Evolutionary conservation across 2,888 invertebrate species (phyloP).

Genomic region (Hyposoter didymator): DNA sequence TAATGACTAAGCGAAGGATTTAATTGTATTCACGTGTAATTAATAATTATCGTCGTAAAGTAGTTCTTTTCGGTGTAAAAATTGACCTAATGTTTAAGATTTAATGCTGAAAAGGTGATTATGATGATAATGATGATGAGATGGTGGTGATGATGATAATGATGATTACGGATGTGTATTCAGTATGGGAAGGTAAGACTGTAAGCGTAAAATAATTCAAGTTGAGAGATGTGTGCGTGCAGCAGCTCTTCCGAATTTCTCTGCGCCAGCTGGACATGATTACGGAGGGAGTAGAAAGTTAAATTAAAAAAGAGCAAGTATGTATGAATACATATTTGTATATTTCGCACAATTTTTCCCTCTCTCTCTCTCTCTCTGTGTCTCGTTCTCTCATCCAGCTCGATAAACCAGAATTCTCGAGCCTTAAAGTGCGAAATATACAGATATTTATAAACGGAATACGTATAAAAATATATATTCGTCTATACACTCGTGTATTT

Average conservation of each 20-base stretch:
- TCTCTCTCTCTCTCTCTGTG: constrained; percentile 21
- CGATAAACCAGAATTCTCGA: constrained; percentile 68
- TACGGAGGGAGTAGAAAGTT: constrained; percentile 50
- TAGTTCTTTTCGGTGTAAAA: constrained; percentile 83
- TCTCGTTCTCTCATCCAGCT: constrained; percentile 65
- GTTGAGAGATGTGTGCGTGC: constrained; percentile 54
- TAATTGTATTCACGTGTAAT: constrained; percentile 82
- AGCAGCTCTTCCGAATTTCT: constrained; percentile 44
- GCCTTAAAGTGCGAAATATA: constrained; percentile 67
- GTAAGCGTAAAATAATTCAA: constrained; percentile 60
- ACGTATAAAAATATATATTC: constrained; percentile 10
- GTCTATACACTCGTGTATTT: constrained; percentile 73
- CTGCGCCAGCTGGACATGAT: constrained; percentile 39
- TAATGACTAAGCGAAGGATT: constrained; percentile 66
- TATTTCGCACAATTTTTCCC: constrained; percentile 41
- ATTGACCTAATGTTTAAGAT: constrained; percentile 82
- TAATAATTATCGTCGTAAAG: constrained; percentile 83
- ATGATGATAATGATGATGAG: constrained; percentile 54
- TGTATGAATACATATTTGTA: constrained; percentile 48
- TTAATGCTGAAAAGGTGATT: constrained; percentile 75
- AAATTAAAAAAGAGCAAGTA: constrained; percentile 59
- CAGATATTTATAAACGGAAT: constrained; percentile 5
- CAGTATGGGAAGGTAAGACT: constrained; percentile 68
- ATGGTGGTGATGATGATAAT: constrained; percentile 61
- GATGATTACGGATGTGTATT: constrained; percentile 70